phyloP scores from a whole-genome alignment of 2,113 vertebrate genomes.

The Panurus biarmicus region DNA sequence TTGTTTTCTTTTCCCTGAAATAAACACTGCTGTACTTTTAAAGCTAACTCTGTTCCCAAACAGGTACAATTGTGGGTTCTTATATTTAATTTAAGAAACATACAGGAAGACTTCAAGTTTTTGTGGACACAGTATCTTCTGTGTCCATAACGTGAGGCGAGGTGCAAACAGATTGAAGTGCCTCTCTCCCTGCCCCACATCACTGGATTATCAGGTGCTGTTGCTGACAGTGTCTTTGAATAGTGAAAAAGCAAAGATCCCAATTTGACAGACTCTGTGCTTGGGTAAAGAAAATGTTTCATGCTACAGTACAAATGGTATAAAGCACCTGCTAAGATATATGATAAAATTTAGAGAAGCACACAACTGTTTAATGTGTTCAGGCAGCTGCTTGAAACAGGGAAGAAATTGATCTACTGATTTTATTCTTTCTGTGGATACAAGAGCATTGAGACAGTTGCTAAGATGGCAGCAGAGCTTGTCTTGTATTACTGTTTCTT shows the following conservation, averaged over 20 bases:
- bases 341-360: background rate
- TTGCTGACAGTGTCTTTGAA: background rate
- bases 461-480: background rate
- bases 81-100: constrained; percentile 4
- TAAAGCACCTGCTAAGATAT: background rate
- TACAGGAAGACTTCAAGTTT: background rate
- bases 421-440: background rate
- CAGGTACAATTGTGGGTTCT: background rate
- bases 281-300: background rate
- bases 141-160: constrained; percentile 9
- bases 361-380: background rate
- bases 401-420: background rate
- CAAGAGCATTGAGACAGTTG: background rate
- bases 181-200: background rate
- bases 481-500: background rate
- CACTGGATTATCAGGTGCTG: background rate
- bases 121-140: background rate
- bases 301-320: background rate
- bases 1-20: background rate
- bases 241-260: background rate
- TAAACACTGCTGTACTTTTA: background rate
- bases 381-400: background rate
- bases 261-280: background rate
- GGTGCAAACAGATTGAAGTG: background rate
- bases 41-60: background rate